Evolutionary conservation across 2,113 vertebrate genomes (phyloP), one percentile per base, ranked within the genome.

Genomic region (Haemorhous mexicanus): DNA sequence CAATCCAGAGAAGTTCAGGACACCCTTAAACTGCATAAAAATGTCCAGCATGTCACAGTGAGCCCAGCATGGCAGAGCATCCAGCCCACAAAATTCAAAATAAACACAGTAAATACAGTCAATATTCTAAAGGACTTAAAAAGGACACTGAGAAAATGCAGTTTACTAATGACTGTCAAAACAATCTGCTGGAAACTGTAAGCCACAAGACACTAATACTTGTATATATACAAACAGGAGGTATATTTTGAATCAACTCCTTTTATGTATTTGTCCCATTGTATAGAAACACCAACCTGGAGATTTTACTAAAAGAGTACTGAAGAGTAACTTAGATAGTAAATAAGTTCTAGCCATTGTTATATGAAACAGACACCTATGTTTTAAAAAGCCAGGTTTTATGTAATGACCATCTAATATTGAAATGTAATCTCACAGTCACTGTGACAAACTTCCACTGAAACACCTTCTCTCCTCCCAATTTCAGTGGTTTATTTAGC

Each of bases 371-470:
- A 85, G 10, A 61, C 7, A 30, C 20, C 44, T 32, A 30, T 13
- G 24, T 52, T 84, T 73, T 55, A 47, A n/a, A 74, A 88, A 69
- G 11, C 13, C 39, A 44, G 4, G 44, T 23, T 93, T 92, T 86
- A 67, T 32, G 9, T 44, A 88, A 95, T 52, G 79, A 94, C 92
- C 76, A 88, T 81, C 68, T 86, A 39, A 92, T 92, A 62, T 30
- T 17, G 32, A 87, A 92, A 81, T 13, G 47, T 16, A 91, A 72
- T 37, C 78, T 85, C 74, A 17, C 66, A 89, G 90, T 53, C 79
- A 61, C 64, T 6, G 52, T 33, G 88, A 93, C 79, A 85, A 95
- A 93, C 88, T 96, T 90, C 43, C 87, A 80, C 75, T 19, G 28
- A 52, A 91, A 88, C 63, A 93, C 33, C 79, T 92, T 79, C 39